phyloP scores from a whole-genome alignment of 1,140 invertebrate genomes.

The Trachymyrmex septentrionalis region DNA sequence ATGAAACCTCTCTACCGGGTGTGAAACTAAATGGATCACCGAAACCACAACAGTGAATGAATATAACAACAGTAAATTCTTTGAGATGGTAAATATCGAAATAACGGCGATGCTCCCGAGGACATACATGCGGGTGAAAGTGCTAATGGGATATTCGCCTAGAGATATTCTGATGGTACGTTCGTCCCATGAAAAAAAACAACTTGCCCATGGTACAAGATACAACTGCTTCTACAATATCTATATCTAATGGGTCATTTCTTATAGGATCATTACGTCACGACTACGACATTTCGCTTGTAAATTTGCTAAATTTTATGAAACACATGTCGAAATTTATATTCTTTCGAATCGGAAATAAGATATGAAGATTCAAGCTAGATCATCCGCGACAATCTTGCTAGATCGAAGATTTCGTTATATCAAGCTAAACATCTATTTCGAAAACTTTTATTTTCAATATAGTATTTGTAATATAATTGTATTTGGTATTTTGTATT shows the following conservation, averaged over 20 bases:
- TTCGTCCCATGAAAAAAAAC: conserved; percentile 47
- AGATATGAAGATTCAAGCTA: background rate
- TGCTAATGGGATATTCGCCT: conserved; percentile 69
- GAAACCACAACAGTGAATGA: conserved; percentile 52
- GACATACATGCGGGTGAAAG: conserved; percentile 81
- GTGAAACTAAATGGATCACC: background rate
- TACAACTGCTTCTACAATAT: background rate
- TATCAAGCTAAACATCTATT: no score
- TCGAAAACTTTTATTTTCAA: no score
- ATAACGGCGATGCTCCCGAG: conserved; percentile 73
- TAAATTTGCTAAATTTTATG: background rate
- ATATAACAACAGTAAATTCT: conserved; percentile 66
- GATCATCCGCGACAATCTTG: background rate
- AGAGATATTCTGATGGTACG: conserved; percentile 37
- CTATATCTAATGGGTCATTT: background rate
- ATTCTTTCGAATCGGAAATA: background rate
- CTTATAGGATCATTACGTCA: background rate
- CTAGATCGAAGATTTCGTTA: background rate
- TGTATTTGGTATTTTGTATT: no score
- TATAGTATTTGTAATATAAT: no score
- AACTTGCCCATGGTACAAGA: background rate
- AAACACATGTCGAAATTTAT: background rate
- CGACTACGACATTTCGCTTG: background rate
- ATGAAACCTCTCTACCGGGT: background rate
- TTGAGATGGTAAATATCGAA: conserved; percentile 65